A percentile compares a stretch with the other conserved stretches of the same genome.
Conservation (phyloP, 2,113 vertebrate genomes). For the Psammodynastes pulverulentus region DNA sequence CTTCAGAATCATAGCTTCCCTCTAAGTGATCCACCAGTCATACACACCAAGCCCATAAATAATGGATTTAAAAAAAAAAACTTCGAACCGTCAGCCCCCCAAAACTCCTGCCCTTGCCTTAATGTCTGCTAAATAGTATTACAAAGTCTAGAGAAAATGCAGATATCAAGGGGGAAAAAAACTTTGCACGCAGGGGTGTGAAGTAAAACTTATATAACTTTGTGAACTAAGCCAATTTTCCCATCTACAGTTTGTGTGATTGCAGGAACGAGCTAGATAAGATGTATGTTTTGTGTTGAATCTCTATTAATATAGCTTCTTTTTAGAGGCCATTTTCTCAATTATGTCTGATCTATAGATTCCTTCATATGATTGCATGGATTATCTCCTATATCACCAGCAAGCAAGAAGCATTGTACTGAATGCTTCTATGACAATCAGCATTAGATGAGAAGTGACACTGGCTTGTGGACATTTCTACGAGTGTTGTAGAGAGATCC, state of each 20-base stretch:
- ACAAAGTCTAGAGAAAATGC: neutral
- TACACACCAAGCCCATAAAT: neutral
- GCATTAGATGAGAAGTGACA: neutral
- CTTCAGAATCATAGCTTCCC: neutral
- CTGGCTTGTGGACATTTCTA: neutral
- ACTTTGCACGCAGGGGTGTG: neutral
- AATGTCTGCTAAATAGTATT: neutral
- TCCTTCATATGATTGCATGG: neutral
- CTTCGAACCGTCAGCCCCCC: neutral
- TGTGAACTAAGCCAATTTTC: neutral
- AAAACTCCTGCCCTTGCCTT: neutral
- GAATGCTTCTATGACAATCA: neutral
- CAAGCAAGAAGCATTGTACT: neutral
- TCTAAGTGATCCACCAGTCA: neutral
- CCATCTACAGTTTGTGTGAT: neutral
- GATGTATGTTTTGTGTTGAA: neutral
- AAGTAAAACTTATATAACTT: neutral
- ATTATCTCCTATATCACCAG: neutral
- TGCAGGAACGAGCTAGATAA: neutral
- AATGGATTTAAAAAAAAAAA: neutral
- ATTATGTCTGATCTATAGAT: constrained; percentile 12
- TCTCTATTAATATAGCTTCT: neutral
- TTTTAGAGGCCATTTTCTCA: constrained; percentile 38
- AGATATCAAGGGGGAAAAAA: neutral
- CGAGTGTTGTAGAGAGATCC: neutral